Evolutionary conservation across 2,113 vertebrate genomes (phyloP).

Genomic region (Silurus glanis): DNA sequence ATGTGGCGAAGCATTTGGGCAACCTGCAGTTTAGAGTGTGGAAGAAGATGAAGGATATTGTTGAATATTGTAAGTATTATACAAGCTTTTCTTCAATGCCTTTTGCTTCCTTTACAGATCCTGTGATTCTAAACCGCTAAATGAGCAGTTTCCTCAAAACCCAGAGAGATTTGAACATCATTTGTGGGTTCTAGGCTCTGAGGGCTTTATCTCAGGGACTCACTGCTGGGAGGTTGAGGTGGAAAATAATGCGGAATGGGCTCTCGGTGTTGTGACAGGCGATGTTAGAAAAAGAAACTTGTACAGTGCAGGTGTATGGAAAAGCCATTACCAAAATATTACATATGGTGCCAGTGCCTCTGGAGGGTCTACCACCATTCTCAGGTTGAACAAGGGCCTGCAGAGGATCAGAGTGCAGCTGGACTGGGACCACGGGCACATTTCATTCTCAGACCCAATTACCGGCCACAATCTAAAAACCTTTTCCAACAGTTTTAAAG

Average conservation of each 20-base stretch:
- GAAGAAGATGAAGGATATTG: constrained; percentile 39
- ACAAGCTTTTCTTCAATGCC: background rate
- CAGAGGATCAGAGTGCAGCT: constrained; percentile 25
- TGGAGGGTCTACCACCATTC: background rate
- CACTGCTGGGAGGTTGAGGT: constrained; percentile 30
- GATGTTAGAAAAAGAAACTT: background rate
- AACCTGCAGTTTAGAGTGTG: constrained; percentile 51
- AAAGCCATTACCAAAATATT: background rate
- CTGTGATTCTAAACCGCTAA: constrained; percentile 40
- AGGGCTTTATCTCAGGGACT: constrained; percentile 7
- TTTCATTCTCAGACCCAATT: background rate
- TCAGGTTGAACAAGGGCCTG: background rate
- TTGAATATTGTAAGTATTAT: constrained; percentile 44
- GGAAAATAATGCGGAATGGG: background rate
- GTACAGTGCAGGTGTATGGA: constrained; percentile 3
- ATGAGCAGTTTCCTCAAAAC: constrained; percentile 27
- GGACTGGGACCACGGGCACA: background rate
- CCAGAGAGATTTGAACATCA: constrained; percentile 17
- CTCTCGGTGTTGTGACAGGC: constrained; percentile 3
- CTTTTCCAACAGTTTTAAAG: constrained; percentile 8
- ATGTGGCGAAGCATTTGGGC: constrained; percentile 48
- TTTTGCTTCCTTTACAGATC: background rate
- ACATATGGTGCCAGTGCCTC: background rate
- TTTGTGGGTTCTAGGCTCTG: constrained; percentile 2
- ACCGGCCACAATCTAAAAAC: constrained; percentile 1